Conservation (phyloP, 2,113 vertebrate species). For the Galeopterus variegatus region DNA sequence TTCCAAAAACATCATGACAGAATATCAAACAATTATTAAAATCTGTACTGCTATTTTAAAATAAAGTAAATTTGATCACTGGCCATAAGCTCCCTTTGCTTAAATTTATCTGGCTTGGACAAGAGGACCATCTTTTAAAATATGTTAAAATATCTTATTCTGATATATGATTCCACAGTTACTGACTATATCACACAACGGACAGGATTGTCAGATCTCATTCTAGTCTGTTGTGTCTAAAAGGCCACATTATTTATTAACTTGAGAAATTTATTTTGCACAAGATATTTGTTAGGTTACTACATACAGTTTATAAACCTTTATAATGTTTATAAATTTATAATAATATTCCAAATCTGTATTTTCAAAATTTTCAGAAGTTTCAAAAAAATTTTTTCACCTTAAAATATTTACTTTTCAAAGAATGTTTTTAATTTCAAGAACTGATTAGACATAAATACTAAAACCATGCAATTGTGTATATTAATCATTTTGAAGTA, state of each 20-base stretch:
- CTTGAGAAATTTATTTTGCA: neutral
- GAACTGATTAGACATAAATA: neutral
- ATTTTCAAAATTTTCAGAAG: neutral
- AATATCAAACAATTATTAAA: neutral
- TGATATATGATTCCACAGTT: neutral
- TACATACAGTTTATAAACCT: neutral
- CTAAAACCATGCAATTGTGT: neutral
- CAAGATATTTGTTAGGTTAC: neutral
- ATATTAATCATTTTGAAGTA: neutral
- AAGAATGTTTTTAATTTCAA: neutral
- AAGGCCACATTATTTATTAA: neutral
- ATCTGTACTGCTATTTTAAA: neutral
- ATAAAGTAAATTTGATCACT: neutral
- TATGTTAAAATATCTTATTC: neutral
- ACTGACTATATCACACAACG: neutral
- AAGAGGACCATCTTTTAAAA: neutral
- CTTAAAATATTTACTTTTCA: neutral
- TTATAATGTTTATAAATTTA: neutral
- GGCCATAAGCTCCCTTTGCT: neutral
- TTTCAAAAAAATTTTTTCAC: neutral
- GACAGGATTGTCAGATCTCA: neutral
- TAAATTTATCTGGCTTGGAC: neutral
- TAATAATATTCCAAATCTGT: neutral
- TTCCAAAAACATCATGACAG: neutral
- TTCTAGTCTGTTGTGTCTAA: neutral